Evolutionary conservation across 2,113 vertebrate genomes (phyloP), one percentile per base, ranked within the genome.

Genomic region (Cavia porcellus): DNA sequence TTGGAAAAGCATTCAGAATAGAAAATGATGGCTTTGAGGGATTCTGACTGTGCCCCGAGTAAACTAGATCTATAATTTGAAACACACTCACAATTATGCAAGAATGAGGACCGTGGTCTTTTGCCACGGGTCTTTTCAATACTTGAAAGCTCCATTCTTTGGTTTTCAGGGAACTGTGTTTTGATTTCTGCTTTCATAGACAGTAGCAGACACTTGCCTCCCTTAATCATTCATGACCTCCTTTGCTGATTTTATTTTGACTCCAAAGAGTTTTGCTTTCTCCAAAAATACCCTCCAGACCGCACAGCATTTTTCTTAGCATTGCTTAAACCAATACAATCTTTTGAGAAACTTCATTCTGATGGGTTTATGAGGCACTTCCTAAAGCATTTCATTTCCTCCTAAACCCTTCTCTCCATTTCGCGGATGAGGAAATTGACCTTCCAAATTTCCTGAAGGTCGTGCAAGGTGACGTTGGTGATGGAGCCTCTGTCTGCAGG

Each of bases 171-270:
- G 96, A 90, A 96, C 96, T 97, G 66, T 97, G 95, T 97, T 97
- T 97, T 97, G 96, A 97, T 97, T 97, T 96, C 96, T 97, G 90
- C 96, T 97, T 97, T 98, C 92, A 94, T 94, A 90, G 97, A 98
- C 95, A 95, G 97, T 97, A 98, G 97, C 97, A 97, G 97, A 97
- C 95, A 68, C 81, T 96, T 70, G 93, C 94, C 90, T 95, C 95
- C 92, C 72, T 94, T 96, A 96, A 96, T 92, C 96, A 97, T 96
- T 97, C 95, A 74, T 92, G 92, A 96, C 77, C 92, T 90, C 96
- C 74, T 84, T 97, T 0, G 1, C 72, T 97, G 90, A 92, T 98
- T 97, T 97, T 94, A 83, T 91, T 96, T 97, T 97, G 96, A 96
- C 97, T 96, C 88, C 86, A 64, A 89, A 93, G 92, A 92, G 47